Evolutionary conservation across 2,113 vertebrate genomes (phyloP).

Genomic region (Cichladusa arquata): DNA sequence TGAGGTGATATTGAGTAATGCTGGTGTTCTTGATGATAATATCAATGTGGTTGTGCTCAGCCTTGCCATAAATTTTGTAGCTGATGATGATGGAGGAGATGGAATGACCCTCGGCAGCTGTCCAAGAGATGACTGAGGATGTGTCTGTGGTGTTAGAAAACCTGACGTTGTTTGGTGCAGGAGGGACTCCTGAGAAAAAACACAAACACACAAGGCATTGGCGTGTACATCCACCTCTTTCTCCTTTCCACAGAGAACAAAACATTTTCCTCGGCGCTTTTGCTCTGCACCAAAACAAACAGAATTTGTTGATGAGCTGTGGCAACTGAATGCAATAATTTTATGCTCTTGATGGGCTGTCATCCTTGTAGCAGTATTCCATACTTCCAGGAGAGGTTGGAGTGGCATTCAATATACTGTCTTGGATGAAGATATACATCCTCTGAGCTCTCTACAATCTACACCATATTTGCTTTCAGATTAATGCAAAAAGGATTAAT

Average conservation of each 20-base stretch:
- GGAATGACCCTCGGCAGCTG: conserved; percentile 80
- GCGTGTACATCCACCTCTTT: neutral
- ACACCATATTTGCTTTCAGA: neutral
- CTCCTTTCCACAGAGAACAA: neutral
- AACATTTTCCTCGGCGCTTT: neutral
- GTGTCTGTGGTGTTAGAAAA: conserved; percentile 83
- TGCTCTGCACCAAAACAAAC: neutral
- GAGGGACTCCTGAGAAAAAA: conserved; percentile 78
- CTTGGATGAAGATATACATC: neutral
- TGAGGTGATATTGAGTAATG: conserved; percentile 79
- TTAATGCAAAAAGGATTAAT: neutral
- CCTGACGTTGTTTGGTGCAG: conserved; percentile 80
- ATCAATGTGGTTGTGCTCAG: conserved; percentile 79
- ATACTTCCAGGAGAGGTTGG: neutral
- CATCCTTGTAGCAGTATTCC: neutral
- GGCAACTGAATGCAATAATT: neutral
- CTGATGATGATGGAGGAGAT: conserved; percentile 82
- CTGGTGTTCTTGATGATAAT: conserved; percentile 79
- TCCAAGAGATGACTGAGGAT: conserved; percentile 82
- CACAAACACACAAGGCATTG: neutral
- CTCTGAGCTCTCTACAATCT: neutral
- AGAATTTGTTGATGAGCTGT: neutral
- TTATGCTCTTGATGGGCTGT: neutral
- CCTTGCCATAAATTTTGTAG: conserved; percentile 79
- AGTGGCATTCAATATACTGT: neutral